Evolutionary conservation across 53 echinoderm and acorn worm species (phyloP).

Genomic region (Pentamera pediparva): DNA sequence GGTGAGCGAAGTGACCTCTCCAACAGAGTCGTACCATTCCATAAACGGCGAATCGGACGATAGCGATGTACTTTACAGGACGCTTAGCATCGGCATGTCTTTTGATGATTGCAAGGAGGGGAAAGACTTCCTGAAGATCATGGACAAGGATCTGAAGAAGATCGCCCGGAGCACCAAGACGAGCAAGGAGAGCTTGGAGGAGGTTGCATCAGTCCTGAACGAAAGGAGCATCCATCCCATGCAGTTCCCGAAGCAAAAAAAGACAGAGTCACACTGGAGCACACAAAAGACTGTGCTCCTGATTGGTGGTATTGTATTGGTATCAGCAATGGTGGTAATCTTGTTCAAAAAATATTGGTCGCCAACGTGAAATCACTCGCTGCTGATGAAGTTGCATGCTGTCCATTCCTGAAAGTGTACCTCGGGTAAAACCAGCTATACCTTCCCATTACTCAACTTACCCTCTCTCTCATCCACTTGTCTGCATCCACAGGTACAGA

Average conservation of each 20-base stretch:
- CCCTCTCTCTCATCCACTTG: too few species aligned
- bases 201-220: conserved; percentile 77
- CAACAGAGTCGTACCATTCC: conserved; percentile 13
- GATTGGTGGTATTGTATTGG: too few species aligned
- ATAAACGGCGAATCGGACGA: conserved; percentile 64
- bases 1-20: not conserved
- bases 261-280: not conserved
- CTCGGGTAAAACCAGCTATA: too few species aligned
- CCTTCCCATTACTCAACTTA: too few species aligned
- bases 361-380: too few species aligned
- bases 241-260: conserved; percentile 27
- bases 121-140: conserved; percentile 63
- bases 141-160: conserved; percentile 85
- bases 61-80: conserved; percentile 54
- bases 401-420: too few species aligned
- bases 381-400: too few species aligned
- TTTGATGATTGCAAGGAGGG: conserved; percentile 66
- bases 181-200: conserved; percentile 73
- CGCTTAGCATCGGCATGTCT: conserved; percentile 79
- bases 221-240: conserved; percentile 74
- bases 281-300: too few species aligned
- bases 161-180: conserved; percentile 71
- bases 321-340: too few species aligned
- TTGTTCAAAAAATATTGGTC: too few species aligned
- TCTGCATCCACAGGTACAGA: too few species aligned